Conservation (phyloP, 2,113 vertebrate species). For the Indicator maculatus region DNA sequence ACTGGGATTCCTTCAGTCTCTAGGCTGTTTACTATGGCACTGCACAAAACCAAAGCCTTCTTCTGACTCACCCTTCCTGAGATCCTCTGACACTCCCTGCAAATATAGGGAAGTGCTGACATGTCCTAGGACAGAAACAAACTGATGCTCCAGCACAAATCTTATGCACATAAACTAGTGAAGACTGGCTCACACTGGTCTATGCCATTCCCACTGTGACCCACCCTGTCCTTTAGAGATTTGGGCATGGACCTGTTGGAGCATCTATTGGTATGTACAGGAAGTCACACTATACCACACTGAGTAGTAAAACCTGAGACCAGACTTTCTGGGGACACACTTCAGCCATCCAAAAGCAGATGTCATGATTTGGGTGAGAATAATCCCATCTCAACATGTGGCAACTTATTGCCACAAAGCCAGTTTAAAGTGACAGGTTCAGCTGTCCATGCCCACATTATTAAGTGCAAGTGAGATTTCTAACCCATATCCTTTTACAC, state of each 20-base stretch:
- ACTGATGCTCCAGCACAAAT: not conserved
- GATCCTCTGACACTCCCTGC: not conserved
- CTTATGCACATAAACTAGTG: accelerated
- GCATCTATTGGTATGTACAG: not conserved
- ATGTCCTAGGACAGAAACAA: not conserved
- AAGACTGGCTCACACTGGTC: not conserved
- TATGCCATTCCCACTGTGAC: not conserved
- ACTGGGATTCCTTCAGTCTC: not conserved
- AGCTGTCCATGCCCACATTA: not conserved
- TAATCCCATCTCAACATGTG: not conserved
- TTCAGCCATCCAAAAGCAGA: not conserved
- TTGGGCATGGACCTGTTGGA: not conserved
- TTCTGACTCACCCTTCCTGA: not conserved
- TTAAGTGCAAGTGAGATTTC: not conserved
- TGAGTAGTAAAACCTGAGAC: not conserved
- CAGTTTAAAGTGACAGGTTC: not conserved
- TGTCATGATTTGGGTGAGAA: not conserved
- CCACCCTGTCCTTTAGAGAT: not conserved
- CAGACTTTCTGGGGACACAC: not conserved
- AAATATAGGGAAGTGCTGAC: not conserved
- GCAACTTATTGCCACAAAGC: not conserved
- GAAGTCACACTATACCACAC: not conserved
- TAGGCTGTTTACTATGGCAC: not conserved
- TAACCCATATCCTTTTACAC: too few relatives aligned
- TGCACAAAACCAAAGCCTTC: not conserved